These are phyloP conservation scores for Bolinopsis microptera DNA, from an alignment of 37 sponge, comb jelly and placozoan genomes.

Conservation along the genomic window DNA sequence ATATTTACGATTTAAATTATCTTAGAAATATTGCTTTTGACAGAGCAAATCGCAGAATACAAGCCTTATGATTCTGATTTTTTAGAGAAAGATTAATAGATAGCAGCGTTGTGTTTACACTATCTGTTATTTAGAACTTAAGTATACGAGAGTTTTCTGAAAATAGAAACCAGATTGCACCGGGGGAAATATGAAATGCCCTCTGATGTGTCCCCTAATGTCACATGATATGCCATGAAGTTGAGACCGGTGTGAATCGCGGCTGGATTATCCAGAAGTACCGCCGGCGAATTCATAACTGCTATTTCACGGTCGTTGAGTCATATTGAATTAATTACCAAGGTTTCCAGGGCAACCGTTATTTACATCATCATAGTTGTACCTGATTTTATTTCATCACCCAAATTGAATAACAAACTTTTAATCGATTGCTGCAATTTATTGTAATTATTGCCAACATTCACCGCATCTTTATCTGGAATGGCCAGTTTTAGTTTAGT, in stretches of 20 bases:
- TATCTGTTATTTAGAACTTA: too few species aligned
- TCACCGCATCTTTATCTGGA: not conserved
- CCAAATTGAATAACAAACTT: not conserved
- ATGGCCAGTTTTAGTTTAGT: too few species aligned
- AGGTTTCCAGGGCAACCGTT: not conserved
- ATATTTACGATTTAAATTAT: too few species aligned
- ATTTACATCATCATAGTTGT: not conserved
- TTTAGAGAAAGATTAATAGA: too few species aligned
- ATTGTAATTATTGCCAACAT: too few species aligned
- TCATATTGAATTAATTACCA: not conserved
- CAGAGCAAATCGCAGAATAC: too few species aligned
- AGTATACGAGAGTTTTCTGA: too few species aligned
- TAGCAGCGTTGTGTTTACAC: too few species aligned
- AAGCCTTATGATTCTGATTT: too few species aligned
- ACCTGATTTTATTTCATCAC: not conserved
- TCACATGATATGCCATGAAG: not conserved
- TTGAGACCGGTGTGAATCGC: not conserved
- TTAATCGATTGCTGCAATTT: not conserved
- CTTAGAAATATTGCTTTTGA: too few species aligned
- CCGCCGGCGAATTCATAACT: not conserved
- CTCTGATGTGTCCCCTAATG: not conserved
- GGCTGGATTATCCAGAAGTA: not conserved
- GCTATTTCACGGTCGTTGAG: not conserved
- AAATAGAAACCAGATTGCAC: too few species aligned
- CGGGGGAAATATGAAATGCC: too few species aligned